Percentiles rank a stretch among this genome's conserved stretches.
Evolutionary conservation across 2,888 invertebrate genomes (phyloP).

Genomic region (Cheilosia soror): DNA sequence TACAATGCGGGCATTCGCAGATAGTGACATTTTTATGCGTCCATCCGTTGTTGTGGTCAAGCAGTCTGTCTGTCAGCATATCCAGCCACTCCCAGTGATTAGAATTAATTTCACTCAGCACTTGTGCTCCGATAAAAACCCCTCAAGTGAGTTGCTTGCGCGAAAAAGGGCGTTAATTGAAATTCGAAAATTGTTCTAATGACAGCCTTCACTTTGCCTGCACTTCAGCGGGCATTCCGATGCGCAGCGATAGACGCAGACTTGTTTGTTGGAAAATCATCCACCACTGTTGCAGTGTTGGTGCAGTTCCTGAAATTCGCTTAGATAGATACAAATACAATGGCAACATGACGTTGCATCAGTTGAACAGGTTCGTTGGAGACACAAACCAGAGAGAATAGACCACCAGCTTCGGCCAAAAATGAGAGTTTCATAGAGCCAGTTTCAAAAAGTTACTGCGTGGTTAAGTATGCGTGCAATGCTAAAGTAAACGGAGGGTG

Average conservation of each 20-base stretch:
- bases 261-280: slow-evolving; percentile 41
- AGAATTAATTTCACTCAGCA: slow-evolving; percentile 28
- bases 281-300: not conserved
- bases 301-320: slow-evolving; percentile 70
- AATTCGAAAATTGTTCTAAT: slow-evolving; percentile 72
- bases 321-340: slow-evolving; percentile 39
- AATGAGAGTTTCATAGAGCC: no score
- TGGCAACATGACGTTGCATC: slow-evolving; percentile 48
- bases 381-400: no score
- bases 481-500: no score
- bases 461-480: no score
- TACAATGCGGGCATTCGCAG: not conserved
- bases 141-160: slow-evolving; percentile 24
- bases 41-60: slow-evolving; percentile 11
- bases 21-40: slow-evolving; percentile 37
- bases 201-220: slow-evolving; percentile 69
- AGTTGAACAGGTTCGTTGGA: slow-evolving; percentile 51
- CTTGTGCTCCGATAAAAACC: slow-evolving; percentile 40
- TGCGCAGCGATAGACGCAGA: slow-evolving; percentile 5
- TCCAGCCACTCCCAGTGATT: slow-evolving; percentile 36
- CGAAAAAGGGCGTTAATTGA: slow-evolving; percentile 72
- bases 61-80: slow-evolving; percentile 1
- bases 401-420: no score
- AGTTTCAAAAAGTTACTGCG: no score
- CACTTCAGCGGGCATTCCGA: slow-evolving; percentile 68